Base-by-base conservation (phyloP, 2,113 vertebrate genomes). In the Mystacornis crossleyi region DNA sequence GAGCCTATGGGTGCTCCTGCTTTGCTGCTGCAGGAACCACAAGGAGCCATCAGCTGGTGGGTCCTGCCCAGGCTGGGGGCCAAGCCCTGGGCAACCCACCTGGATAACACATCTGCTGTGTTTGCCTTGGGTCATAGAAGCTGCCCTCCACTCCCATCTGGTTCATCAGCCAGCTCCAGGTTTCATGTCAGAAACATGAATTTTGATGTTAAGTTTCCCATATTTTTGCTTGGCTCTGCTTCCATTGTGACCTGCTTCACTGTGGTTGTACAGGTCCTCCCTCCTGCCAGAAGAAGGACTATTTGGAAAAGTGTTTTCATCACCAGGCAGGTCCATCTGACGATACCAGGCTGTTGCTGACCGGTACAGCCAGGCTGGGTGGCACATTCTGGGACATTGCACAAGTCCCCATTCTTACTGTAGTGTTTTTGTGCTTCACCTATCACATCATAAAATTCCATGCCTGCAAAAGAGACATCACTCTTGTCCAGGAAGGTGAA, bases 401-500 rank as follows among this genome's bases (percentile, higher is more conserved):
- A 58, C 38, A 95, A 95, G 66, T 57, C 57, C 42, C 8, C 11
- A 4, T 73, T 91, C 47, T 65, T 82, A 72, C 42, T 26, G 2
- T 28, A 28, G 10, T 81, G 72, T 60, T 86, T 92, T 62, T 81
- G 91, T 71, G 33, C 31, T 89, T 89, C 79, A 45, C 45, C 67
- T 73, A 36, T 77, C 61, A 20, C 60, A 77, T 55, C 42, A 70
- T 21, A 45, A 28, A 81, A 60, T 34, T 48, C 54, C 66, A 24
- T 33, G n/a, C 58, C 40, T 86, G 45, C 2, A 2, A 79, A 72
- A 86, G 53, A 58, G 48, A 21, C 33, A 17, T 43, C 16, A 2
- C 43, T 87, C 11, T 85, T 47, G 21, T 81, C 85, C 50, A 43
- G 61, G 48, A 84, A 73, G 36, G 12, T 65, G 61, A 86, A 64